phyloP scores from a whole-genome alignment of 2,113 vertebrate genomes.

The Seriola aureovittata region DNA sequence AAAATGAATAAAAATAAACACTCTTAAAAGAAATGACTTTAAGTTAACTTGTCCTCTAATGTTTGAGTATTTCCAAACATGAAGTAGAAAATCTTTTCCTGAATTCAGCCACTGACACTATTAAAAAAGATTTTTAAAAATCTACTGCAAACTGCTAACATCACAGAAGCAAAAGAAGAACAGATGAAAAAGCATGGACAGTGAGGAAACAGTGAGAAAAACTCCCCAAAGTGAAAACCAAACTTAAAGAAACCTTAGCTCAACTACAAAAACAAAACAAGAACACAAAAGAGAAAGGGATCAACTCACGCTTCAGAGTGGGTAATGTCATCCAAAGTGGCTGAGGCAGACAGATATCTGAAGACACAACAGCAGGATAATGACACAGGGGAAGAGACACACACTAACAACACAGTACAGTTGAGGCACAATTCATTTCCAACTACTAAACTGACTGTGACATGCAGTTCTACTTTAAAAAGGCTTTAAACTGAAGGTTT shows the following conservation, averaged over 20 bases:
- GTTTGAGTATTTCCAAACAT: too few relatives aligned
- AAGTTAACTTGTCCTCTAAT: not conserved
- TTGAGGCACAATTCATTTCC: not conserved
- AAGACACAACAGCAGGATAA: constrained; percentile 85
- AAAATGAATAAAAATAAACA: too few relatives aligned
- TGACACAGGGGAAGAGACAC: constrained; percentile 68
- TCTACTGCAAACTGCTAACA: not conserved
- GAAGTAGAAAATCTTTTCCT: not conserved
- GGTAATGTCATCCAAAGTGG: constrained; percentile 91
- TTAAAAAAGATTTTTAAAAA: not conserved
- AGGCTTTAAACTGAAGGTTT: too few relatives aligned
- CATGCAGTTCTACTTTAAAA: not conserved
- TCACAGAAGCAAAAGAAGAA: constrained; percentile 13
- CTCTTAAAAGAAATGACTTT: not conserved
- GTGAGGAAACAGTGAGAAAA: not conserved
- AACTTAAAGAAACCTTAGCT: constrained; percentile 46
- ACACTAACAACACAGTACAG: constrained; percentile 50
- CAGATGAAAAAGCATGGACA: not conserved
- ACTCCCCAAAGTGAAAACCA: constrained; percentile 4
- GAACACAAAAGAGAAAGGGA: constrained; percentile 61
- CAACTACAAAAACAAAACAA: constrained; percentile 39
- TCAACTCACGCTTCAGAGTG: constrained; percentile 91
- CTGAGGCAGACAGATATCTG: constrained; percentile 92
- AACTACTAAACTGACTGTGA: not conserved
- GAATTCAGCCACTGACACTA: not conserved